Conservation (phyloP, 2,888 invertebrate species). For the Ganaspis brasiliensis region DNA sequence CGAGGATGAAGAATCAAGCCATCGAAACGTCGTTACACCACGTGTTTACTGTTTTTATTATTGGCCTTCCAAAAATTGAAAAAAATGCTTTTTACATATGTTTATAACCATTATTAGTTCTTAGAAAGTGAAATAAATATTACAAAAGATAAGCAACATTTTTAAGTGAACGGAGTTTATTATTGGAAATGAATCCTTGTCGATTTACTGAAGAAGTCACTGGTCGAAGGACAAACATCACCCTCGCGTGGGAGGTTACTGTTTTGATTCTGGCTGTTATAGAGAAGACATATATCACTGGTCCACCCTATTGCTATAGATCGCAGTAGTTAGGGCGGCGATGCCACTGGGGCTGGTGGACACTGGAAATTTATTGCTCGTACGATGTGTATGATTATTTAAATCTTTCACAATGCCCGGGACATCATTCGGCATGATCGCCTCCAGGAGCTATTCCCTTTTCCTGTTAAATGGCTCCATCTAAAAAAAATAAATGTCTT, state of each 20-base stretch:
- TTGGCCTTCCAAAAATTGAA: no score
- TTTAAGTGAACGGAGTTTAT: no score
- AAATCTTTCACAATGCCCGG: slow-evolving; percentile 63
- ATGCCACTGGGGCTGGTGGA: slow-evolving; percentile 67
- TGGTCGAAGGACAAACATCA: slow-evolving; percentile 67
- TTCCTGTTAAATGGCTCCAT: not conserved
- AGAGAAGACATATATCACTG: slow-evolving; percentile 77
- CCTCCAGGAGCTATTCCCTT: slow-evolving; percentile 11
- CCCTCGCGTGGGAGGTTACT: slow-evolving; percentile 61
- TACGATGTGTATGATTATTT: slow-evolving; percentile 74
- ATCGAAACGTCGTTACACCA: no score
- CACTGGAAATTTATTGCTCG: slow-evolving; percentile 72
- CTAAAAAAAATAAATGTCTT: not conserved
- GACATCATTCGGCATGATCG: slow-evolving; percentile 29
- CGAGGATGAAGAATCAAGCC: no score
- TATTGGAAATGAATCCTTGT: not conserved
- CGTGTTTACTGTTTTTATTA: no score
- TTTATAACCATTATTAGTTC: no score
- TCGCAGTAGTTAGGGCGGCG: slow-evolving; percentile 72
- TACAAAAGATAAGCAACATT: no score
- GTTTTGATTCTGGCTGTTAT: slow-evolving; percentile 78
- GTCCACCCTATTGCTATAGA: slow-evolving; percentile 71
- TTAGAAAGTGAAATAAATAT: no score
- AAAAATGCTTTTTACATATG: no score
- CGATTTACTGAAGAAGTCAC: slow-evolving; percentile 54